phyloP scores from a whole-genome alignment of 2,113 vertebrate species.

The Peromyscus maniculatus region DNA sequence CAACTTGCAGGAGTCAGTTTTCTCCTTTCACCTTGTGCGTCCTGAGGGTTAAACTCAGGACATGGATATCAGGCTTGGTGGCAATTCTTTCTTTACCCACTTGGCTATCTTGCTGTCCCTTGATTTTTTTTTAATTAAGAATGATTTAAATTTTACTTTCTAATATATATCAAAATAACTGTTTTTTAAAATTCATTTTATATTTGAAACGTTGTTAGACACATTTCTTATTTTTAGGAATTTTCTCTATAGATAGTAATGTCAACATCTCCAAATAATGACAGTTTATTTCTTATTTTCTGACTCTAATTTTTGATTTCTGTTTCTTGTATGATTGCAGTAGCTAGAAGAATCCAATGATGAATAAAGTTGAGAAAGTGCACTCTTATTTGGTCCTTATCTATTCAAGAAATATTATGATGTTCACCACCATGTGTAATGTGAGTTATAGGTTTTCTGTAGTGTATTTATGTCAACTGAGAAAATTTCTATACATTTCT shows the following conservation, averaged over 20 bases:
- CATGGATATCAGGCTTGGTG: not conserved
- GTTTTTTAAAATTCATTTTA: not conserved
- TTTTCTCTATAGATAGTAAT: not conserved
- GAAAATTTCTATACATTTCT: not conserved
- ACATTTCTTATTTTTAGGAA: not conserved
- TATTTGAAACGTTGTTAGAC: not conserved
- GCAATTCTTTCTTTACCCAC: not conserved
- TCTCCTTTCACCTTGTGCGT: not conserved
- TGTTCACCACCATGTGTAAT: not conserved
- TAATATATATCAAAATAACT: not conserved
- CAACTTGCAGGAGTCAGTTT: not conserved
- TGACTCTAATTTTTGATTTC: not conserved
- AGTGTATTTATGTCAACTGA: not conserved
- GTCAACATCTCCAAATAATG: not conserved
- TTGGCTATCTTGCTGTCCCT: not conserved
- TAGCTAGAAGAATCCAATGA: not conserved
- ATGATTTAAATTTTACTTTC: not conserved
- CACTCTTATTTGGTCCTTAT: not conserved
- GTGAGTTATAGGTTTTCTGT: not conserved
- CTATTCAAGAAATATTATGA: not conserved
- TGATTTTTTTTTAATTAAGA: not conserved
- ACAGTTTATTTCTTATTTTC: not conserved
- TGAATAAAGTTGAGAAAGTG: not conserved
- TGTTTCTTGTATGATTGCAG: not conserved
- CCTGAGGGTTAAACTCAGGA: not conserved